Evolutionary conservation across 2,888 invertebrate genomes (phyloP).

Genomic region (Chloroclystis v-ata): DNA sequence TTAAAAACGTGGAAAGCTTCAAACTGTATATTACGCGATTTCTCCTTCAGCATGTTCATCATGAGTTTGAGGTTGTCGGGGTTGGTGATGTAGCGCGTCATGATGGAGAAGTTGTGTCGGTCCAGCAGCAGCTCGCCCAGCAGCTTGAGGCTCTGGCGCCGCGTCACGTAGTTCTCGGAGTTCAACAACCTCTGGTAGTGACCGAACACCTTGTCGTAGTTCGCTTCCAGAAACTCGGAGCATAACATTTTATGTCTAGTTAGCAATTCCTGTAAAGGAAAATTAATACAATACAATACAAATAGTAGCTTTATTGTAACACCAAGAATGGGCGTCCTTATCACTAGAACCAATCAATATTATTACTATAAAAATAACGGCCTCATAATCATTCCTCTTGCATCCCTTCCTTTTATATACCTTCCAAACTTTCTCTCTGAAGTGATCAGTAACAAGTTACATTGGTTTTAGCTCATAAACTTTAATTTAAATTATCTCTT

Average conservation of each 20-base stretch:
- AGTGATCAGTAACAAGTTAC: too few relatives aligned
- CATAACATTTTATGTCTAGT: constrained; percentile 96
- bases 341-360: too few relatives aligned
- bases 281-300: too few relatives aligned
- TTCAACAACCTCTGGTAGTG: constrained; percentile 98
- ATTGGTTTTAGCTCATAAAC: too few relatives aligned
- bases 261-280: constrained; percentile 86
- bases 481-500: too few relatives aligned
- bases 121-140: constrained; percentile 98
- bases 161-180: constrained; percentile 99
- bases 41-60: constrained; percentile 99
- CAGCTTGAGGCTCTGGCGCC: constrained; percentile 98
- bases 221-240: constrained; percentile 98
- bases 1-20: constrained; percentile 99
- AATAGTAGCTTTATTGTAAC: too few relatives aligned
- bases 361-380: too few relatives aligned
- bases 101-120: constrained; percentile 99
- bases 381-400: too few relatives aligned
- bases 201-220: constrained; percentile 98
- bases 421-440: too few relatives aligned
- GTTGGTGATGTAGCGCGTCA: constrained; percentile 99
- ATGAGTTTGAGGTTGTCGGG: constrained; percentile 99
- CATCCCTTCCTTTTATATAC: too few relatives aligned
- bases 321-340: too few relatives aligned
- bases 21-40: constrained; percentile 99